phyloP scores from a whole-genome alignment of 2,797 vertebrate species.

The Synanceia verrucosa region DNA sequence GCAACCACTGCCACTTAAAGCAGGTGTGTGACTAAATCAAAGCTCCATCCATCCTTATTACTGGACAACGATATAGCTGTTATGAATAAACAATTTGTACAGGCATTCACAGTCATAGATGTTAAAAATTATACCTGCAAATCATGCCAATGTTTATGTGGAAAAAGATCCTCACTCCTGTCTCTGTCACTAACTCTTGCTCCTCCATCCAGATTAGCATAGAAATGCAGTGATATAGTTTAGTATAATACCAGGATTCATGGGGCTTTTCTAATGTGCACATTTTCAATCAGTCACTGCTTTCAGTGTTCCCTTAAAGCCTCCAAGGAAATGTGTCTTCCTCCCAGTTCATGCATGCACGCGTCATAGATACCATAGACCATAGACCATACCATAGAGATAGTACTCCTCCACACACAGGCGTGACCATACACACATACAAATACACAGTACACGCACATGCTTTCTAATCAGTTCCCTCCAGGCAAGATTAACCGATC shows the following conservation, averaged over 20 bases:
- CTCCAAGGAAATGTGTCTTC: conserved; percentile 35
- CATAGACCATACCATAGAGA: conserved; percentile 24
- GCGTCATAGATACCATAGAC: conserved; percentile 18
- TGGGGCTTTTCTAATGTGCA: conserved; percentile 52
- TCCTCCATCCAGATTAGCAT: conserved; percentile 47
- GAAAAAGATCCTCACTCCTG: background rate
- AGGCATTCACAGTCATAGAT: background rate
- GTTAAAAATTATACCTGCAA: background rate
- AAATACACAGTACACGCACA: conserved; percentile 1
- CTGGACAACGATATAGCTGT: background rate
- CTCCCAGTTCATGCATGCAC: conserved; percentile 3
- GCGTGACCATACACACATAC: background rate
- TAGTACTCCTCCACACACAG: conserved; percentile 2
- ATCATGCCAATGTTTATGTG: background rate
- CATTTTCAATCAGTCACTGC: conserved; percentile 41
- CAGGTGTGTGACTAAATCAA: too few species aligned
- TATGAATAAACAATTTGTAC: background rate
- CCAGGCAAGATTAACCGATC: conserved; percentile 48
- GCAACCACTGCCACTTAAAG: too few species aligned
- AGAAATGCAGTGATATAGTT: conserved; percentile 53
- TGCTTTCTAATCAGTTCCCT: conserved; percentile 36
- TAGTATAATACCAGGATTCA: conserved; percentile 44
- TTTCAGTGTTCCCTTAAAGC: conserved; percentile 25
- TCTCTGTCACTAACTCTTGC: conserved; percentile 13
- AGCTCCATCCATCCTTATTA: too few species aligned